These are phyloP conservation scores for Chouioia cunea DNA, from an alignment of 2,888 invertebrate genomes.

Conservation along the genomic window DNA sequence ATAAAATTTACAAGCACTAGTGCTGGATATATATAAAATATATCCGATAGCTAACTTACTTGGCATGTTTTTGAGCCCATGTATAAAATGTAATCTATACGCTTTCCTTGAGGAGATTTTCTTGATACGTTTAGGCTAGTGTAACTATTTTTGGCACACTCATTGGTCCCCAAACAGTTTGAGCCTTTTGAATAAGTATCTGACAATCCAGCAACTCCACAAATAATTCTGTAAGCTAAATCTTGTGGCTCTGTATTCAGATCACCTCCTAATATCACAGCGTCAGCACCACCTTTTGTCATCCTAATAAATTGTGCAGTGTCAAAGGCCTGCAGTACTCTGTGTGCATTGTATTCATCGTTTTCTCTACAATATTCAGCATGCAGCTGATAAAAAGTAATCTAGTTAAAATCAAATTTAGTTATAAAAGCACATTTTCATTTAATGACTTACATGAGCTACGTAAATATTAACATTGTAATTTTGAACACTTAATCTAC, in stretches of 20 bases:
- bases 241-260: slow-evolving; percentile 92
- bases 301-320: slow-evolving; percentile 93
- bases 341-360: slow-evolving; percentile 93
- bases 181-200: slow-evolving; percentile 69
- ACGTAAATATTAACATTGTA: slow-evolving; percentile 87
- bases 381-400: slow-evolving; percentile 79
- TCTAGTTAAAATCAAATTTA: background rate
- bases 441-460: slow-evolving; percentile 82
- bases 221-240: slow-evolving; percentile 78
- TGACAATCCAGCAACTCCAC: slow-evolving; percentile 72
- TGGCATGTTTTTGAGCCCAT: slow-evolving; percentile 65
- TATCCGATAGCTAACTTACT: slow-evolving; percentile 51
- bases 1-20: background rate
- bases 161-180: slow-evolving; percentile 78
- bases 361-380: slow-evolving; percentile 89
- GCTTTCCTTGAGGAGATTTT: slow-evolving; percentile 79
- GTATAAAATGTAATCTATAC: slow-evolving; percentile 94
- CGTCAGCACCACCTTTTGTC: slow-evolving; percentile 83
- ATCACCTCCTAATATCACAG: slow-evolving; percentile 93
- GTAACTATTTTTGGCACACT: slow-evolving; percentile 86
- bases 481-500: slow-evolving; percentile 78
- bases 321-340: slow-evolving; percentile 93
- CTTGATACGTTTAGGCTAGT: slow-evolving; percentile 72
- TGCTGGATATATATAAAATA: slow-evolving; percentile 2
- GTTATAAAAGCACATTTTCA: background rate